Conservation (phyloP, 2,888 invertebrate species). For the Malacosoma neustria region DNA sequence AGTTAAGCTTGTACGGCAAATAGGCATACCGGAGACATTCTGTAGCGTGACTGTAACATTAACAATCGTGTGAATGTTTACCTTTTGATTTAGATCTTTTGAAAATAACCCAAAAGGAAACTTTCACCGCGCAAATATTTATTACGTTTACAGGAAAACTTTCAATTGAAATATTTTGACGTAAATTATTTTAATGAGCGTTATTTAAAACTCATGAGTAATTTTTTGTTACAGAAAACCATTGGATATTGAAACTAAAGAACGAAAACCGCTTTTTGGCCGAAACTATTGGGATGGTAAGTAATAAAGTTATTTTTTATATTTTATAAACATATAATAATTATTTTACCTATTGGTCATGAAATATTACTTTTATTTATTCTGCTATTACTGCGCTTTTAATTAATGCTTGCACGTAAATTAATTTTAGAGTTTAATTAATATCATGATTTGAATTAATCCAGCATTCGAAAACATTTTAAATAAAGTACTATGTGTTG, state of each 20-base stretch:
- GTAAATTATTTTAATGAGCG: not conserved
- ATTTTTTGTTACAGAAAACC: constrained; percentile 54
- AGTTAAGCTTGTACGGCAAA: constrained; percentile 3
- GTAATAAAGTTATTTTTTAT: no score
- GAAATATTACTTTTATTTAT: no score
- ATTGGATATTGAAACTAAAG: constrained; percentile 35
- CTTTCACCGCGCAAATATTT: not conserved
- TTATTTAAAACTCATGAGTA: not conserved
- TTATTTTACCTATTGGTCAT: no score
- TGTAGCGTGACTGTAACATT: constrained; percentile 19
- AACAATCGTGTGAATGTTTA: constrained; percentile 8
- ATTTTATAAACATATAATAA: no score
- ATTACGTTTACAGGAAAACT: not conserved
- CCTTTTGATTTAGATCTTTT: not conserved
- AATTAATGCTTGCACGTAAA: no score
- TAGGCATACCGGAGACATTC: constrained; percentile 14
- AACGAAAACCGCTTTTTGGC: constrained; percentile 50
- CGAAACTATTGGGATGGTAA: constrained; percentile 64
- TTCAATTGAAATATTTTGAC: not conserved
- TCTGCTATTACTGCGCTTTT: no score
- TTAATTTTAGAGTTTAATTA: no score
- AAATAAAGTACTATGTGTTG: no score
- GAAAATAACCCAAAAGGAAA: not conserved
- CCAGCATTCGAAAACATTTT: no score
- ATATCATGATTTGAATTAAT: no score